A percentile compares a stretch with the other conserved stretches of the same genome.
Conservation (phyloP, 2,113 vertebrate species). For the Lasiurus borealis region DNA sequence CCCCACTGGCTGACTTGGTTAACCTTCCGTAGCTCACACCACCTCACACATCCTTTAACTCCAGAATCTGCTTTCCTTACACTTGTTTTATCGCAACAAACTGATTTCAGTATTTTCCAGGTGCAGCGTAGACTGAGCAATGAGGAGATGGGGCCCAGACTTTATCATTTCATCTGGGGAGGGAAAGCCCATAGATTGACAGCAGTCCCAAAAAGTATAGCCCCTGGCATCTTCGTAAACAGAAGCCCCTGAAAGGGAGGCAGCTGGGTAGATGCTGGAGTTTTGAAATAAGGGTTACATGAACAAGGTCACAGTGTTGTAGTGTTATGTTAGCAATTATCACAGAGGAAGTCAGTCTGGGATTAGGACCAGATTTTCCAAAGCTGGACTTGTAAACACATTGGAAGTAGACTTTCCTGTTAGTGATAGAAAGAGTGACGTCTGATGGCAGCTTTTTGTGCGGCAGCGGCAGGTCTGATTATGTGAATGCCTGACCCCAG, state of each 20-base stretch:
- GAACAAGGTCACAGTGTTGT: constrained; percentile 60
- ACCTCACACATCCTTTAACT: neutral
- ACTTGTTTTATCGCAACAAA: constrained; percentile 59
- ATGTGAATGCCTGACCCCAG: constrained; percentile 70
- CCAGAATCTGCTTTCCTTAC: neutral
- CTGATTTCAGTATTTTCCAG: constrained; percentile 41
- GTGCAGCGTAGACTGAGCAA: neutral
- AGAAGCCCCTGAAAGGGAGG: neutral
- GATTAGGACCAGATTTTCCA: constrained; percentile 84
- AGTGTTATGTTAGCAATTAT: constrained; percentile 81
- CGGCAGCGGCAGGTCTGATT: constrained; percentile 65
- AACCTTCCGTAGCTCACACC: neutral
- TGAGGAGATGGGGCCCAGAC: neutral
- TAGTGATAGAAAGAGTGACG: constrained; percentile 83
- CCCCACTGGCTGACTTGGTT: neutral
- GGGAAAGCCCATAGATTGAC: neutral
- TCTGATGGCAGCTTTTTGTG: constrained; percentile 77
- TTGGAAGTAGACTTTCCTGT: constrained; percentile 85
- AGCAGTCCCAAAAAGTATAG: neutral
- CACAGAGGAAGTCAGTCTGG: constrained; percentile 86
- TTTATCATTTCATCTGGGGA: neutral
- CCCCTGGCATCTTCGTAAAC: constrained; percentile 60
- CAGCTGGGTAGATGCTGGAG: constrained; percentile 54
- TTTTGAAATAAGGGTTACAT: constrained; percentile 71
- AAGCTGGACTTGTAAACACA: constrained; percentile 81